Evolutionary conservation across 53 echinoderm and acorn worm genomes (phyloP).

Genomic region (Echinometra lucunter): DNA sequence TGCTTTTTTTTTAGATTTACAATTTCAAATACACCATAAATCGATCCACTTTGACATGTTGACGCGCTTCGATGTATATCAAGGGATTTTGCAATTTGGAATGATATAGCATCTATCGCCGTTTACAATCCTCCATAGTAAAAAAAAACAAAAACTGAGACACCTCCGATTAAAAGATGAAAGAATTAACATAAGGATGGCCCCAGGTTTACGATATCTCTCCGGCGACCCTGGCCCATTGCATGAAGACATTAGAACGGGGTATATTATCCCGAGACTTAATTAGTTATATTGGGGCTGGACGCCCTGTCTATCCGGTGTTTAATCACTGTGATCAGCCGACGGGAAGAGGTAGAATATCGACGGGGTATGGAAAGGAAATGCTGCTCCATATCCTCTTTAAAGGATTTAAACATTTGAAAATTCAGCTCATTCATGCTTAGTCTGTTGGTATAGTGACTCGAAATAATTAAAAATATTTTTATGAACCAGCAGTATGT

Average conservation of each 20-base stretch:
- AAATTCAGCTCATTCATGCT: background rate
- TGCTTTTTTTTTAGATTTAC: too few species aligned
- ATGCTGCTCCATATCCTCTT: background rate
- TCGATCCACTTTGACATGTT: too few species aligned
- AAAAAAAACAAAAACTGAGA: background rate
- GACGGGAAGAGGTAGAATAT: background rate
- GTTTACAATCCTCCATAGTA: background rate
- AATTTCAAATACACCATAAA: too few species aligned
- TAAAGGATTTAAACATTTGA: too few species aligned
- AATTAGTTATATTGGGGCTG: conserved; percentile 11
- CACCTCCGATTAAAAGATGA: background rate
- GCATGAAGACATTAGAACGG: background rate
- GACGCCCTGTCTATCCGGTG: conserved; percentile 46
- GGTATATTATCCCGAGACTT: background rate
- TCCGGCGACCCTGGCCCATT: conserved; percentile 3
- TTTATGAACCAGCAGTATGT: background rate
- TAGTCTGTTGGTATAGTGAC: too few species aligned
- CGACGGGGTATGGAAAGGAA: background rate
- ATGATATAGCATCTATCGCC: background rate
- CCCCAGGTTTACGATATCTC: background rate
- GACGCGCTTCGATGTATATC: too few species aligned
- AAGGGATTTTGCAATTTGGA: too few species aligned
- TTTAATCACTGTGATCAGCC: conserved; percentile 26
- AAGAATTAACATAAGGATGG: background rate
- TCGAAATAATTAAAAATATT: background rate